Evolutionary conservation across 2,888 invertebrate genomes (phyloP), one percentile per base, ranked within the genome.

Genomic region (Malacosoma neustria): DNA sequence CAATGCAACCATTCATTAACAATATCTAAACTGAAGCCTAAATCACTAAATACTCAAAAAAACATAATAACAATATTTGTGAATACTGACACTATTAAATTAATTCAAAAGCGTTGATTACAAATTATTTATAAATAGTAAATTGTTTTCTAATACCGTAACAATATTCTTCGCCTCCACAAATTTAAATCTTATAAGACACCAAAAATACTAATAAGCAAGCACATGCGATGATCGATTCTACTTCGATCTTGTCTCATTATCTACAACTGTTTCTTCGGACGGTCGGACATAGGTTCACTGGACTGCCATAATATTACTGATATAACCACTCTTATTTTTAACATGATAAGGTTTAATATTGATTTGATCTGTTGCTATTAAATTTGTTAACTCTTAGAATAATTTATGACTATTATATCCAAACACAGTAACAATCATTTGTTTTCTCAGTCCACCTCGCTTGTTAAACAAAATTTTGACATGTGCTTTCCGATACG

Each of bases 401-500:
- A 53, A 62, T 68, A 65, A 71, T 67, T 65, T 72, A 72, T 68
- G 64, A 54, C 61, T 64, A 68, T 65, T 68, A 66, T 62, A 62
- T 59, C 54, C 58, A 59, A 63, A 63, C 64, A 62, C 51, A 59
- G 57, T 49, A 61, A 64, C 54, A 66, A 58, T 64, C 64, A 71
- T 72, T 73, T 74, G 71, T 74, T 70, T 72, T 67, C 59, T 46
- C 39, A 42, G 61, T 66, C 59, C 57, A 61, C 51, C 57, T 67
- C 51, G 60, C 68, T 69, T 73, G 73, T 72, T 69, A 71, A 57
- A 72, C 63, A 64, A 60, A 68, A 64, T 62, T 65, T 73, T 66
- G 67, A 74, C 70, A 62, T 63, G 61, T 49, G 45, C 39, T 39
- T 41, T 40, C 22, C 22, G 22, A 39, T 30, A 36, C 53, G 77